Conservation (phyloP, 1,140 invertebrate genomes). For the Hyposmocoma kahamanoa region DNA sequence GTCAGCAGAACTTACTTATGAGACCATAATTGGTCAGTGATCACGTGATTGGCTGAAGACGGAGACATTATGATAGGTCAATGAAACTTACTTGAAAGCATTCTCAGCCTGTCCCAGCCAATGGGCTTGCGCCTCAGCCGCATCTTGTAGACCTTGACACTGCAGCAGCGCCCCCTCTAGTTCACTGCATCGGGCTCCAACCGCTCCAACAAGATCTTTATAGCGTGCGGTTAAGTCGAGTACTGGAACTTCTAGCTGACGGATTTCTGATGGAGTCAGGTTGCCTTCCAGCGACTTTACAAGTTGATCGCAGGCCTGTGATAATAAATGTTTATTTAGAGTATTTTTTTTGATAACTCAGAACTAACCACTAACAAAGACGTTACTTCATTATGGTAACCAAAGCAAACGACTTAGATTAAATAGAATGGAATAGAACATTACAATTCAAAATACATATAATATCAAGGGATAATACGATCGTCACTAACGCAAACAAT, state of each 20-base stretch:
- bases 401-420: too few relatives aligned
- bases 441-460: too few relatives aligned
- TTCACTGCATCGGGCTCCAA: slow-evolving; percentile 86
- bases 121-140: slow-evolving; percentile 86
- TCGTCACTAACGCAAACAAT: too few relatives aligned
- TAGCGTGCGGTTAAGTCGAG: slow-evolving; percentile 86
- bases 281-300: slow-evolving; percentile 86
- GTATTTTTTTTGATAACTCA: too few relatives aligned
- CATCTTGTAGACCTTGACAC: slow-evolving; percentile 95
- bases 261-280: slow-evolving; percentile 83
- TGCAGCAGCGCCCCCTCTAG: slow-evolving; percentile 92
- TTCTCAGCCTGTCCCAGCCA: slow-evolving; percentile 92
- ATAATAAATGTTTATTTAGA: slow-evolving; percentile 16
- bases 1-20: too few relatives aligned
- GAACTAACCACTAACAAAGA: too few relatives aligned
- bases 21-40: too few relatives aligned
- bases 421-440: too few relatives aligned
- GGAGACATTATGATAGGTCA: neutral
- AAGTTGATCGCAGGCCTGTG: slow-evolving; percentile 81
- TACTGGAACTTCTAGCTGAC: slow-evolving; percentile 86
- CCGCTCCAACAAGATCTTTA: slow-evolving; percentile 79
- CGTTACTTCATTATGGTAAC: too few relatives aligned
- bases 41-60: neutral
- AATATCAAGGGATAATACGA: too few relatives aligned
- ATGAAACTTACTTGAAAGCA: slow-evolving; percentile 84